phyloP scores from a whole-genome alignment of 1,140 invertebrate species.

The Caenorhabditis tropicalis region DNA sequence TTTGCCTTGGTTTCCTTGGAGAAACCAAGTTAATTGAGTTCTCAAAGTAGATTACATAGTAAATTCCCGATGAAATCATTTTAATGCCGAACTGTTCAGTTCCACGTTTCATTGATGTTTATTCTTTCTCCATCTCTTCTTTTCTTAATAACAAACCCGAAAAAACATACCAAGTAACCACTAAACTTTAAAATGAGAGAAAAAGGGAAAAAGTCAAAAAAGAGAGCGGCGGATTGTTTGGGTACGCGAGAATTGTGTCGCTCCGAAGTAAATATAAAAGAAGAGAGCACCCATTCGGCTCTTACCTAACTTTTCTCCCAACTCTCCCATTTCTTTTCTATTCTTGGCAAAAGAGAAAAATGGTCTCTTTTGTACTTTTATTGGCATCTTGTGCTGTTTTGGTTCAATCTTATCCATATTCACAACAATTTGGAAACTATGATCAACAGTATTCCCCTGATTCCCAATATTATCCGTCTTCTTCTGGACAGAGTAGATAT shows the following conservation, averaged over 20 bases:
- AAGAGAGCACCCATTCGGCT: constrained; percentile 8
- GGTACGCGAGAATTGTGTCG: constrained; percentile 38
- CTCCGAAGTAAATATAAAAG: constrained; percentile 34
- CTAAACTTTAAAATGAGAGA: not conserved
- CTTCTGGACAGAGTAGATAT: not conserved
- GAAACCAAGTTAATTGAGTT: too few relatives aligned
- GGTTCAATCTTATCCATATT: not conserved
- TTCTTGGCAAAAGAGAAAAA: constrained; percentile 14
- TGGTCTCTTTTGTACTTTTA: not conserved
- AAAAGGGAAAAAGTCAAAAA: not conserved
- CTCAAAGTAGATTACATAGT: not conserved
- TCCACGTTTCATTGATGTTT: constrained; percentile 15
- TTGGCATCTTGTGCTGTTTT: not conserved
- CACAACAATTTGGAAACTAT: not conserved
- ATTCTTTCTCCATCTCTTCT: not conserved
- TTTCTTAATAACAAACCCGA: not conserved
- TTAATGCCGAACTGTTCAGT: not conserved
- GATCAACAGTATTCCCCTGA: constrained; percentile 5
- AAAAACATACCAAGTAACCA: constrained; percentile 9
- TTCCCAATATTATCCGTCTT: constrained; percentile 8
- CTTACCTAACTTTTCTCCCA: constrained; percentile 16
- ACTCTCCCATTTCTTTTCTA: not conserved
- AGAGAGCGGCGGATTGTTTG: not conserved
- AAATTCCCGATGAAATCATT: not conserved
- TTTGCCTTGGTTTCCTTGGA: too few relatives aligned